A percentile compares a stretch with the other conserved stretches of the same genome.
Conservation (phyloP, 2,888 invertebrate genomes). For the Gerris lacustris region DNA sequence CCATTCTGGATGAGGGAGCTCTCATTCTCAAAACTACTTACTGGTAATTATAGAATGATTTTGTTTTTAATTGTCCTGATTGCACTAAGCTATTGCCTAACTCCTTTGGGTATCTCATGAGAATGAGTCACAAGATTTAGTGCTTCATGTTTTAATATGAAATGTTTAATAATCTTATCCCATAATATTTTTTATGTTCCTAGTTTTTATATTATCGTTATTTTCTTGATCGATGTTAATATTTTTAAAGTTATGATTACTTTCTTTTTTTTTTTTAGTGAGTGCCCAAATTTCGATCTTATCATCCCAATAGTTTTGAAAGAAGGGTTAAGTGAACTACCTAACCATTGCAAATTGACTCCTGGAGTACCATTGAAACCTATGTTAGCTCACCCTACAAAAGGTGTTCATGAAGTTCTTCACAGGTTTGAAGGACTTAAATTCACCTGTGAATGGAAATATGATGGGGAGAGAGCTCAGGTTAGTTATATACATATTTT, state of each 20-base stretch:
- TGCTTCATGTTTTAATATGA: too few species aligned
- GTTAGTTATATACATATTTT: slow-evolving; percentile 36
- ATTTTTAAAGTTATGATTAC: too few species aligned
- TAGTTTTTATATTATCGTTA: too few species aligned
- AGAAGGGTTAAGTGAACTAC: slow-evolving; percentile 61
- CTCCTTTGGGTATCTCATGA: too few species aligned
- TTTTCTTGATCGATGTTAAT: too few species aligned
- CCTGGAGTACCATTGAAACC: slow-evolving; percentile 93
- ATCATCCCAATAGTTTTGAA: slow-evolving; percentile 65
- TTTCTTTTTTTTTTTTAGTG: slow-evolving; percentile 47
- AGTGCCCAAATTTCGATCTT: slow-evolving; percentile 87
- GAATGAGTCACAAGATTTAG: too few species aligned
- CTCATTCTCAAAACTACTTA: slow-evolving; percentile 81
- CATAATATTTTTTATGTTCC: too few species aligned
- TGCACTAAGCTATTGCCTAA: too few species aligned
- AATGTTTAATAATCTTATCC: too few species aligned
- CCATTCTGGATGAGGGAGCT: slow-evolving; percentile 57
- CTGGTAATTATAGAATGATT: slow-evolving; percentile 46
- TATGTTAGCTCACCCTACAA: slow-evolving; percentile 97
- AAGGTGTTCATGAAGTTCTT: slow-evolving; percentile 80
- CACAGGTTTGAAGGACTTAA: slow-evolving; percentile 68
- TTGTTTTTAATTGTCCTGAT: not conserved
- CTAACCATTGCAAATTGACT: slow-evolving; percentile 67
- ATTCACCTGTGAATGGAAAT: slow-evolving; percentile 98
- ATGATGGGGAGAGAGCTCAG: slow-evolving; percentile 97